These are phyloP conservation scores for Scalopus aquaticus DNA, from an alignment of 2,113 vertebrate species.

Conservation along the genomic window DNA sequence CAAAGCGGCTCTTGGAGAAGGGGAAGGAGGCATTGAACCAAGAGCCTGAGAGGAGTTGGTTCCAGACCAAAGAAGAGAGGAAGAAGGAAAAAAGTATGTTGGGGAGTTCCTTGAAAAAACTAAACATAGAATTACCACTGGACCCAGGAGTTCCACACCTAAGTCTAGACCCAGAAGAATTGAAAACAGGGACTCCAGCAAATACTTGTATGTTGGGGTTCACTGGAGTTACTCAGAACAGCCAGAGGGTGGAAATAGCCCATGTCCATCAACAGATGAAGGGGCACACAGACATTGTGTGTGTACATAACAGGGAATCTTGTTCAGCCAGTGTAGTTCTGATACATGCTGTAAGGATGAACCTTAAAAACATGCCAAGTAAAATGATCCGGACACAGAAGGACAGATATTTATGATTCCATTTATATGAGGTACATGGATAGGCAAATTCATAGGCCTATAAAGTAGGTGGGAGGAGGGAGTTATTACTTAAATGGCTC, in stretches of 20 bases:
- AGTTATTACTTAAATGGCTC: background rate
- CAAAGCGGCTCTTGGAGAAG: constrained; percentile 90
- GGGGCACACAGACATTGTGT: too few relatives aligned
- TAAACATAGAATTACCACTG: background rate
- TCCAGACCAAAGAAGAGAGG: constrained; percentile 94
- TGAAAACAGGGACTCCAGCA: background rate
- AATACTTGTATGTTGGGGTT: too few relatives aligned
- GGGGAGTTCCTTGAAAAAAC: background rate
- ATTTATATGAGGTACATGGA: background rate
- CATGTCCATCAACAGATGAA: background rate
- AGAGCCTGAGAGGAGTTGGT: constrained; percentile 92
- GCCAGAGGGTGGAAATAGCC: background rate
- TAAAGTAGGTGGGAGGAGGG: background rate
- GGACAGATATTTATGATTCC: background rate
- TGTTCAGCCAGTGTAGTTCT: background rate
- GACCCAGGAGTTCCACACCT: background rate
- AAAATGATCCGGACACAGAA: background rate
- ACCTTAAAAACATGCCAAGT: background rate
- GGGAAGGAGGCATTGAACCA: constrained; percentile 78
- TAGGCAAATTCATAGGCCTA: background rate
- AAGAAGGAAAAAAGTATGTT: constrained; percentile 95
- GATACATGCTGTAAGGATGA: background rate
- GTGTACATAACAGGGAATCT: too few relatives aligned
- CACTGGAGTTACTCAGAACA: background rate
- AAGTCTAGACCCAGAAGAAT: background rate